phyloP scores from a whole-genome alignment of 2,888 invertebrate species.

The Rosalia funebris region DNA sequence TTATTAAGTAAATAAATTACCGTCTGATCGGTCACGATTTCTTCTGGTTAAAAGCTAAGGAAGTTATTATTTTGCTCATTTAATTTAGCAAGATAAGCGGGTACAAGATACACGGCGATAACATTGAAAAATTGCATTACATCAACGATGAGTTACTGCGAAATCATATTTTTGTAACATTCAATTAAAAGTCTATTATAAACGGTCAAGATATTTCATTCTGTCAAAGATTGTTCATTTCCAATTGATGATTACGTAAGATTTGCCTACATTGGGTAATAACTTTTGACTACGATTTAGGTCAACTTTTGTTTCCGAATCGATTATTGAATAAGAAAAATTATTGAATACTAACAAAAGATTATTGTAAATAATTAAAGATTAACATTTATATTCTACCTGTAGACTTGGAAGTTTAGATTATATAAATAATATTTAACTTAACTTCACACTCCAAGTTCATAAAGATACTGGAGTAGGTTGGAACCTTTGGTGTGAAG shows the following conservation, averaged over 20 bases:
- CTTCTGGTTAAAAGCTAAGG: background rate
- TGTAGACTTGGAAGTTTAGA: no score
- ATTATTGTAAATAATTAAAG: no score
- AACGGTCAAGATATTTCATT: background rate
- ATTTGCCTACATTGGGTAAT: background rate
- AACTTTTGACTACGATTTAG: background rate
- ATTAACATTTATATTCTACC: no score
- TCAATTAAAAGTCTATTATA: background rate
- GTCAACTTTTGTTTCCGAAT: no score
- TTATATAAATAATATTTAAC: no score
- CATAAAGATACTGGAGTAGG: no score
- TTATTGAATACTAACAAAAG: no score
- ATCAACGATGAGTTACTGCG: background rate
- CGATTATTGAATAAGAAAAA: no score
- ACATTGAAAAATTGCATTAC: background rate
- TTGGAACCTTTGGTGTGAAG: no score
- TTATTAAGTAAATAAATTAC: background rate
- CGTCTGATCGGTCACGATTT: background rate
- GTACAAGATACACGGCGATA: background rate
- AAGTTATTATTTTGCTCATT: background rate
- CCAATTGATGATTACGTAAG: background rate
- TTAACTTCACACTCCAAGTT: no score
- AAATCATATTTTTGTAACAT: background rate
- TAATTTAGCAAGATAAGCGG: background rate
- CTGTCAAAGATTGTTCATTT: background rate